Base-by-base conservation (phyloP, 2,888 invertebrate genomes). In the Neoscelio sp. region DNA sequence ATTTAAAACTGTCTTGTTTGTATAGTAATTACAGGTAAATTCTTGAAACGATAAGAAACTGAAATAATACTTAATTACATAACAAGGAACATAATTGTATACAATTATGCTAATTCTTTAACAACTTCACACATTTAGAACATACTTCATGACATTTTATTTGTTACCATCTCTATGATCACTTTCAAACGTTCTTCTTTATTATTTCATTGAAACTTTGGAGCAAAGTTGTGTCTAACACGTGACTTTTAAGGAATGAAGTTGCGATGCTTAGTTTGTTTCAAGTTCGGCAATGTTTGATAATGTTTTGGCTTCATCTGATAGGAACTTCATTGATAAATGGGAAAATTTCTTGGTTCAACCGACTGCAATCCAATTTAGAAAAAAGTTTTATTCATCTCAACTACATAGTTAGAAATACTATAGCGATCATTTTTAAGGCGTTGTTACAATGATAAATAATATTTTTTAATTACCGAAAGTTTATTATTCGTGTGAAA, bases 311-410 rank as follows among this genome's bases (percentile, higher is more conserved):
- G 73, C 64, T 33, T 35, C 35, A 73, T 56, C 64, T 46, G 54
- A 73, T 64, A 62, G 26, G 5, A 73, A 73, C 62, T 71, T 71
- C 42, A 73, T 48, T 64, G 64, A 64, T 46, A 64, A 73, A 73
- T 64, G 62, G 54, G 40, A 56, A 64, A 26, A 40, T 64, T 73
- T 64, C 64, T 64, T 56, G 64, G 28, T 20, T 7, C 20, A 13
- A 64, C 28, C 46, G 6, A 44, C 44, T 5, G 38, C 40, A 15
- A 38, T 30, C 23, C 28, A 7, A 42, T 26, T 50, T 6, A 42
- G 23, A 60, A 50, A 50, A 1, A 10, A 30, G 5, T 56, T n/a
- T 30, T 71, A 23, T 52, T 42, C 28, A n/a, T n/a, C n/a, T n/a
- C n/a, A n/a, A n/a, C n/a, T n/a, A n/a, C n/a, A n/a, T n/a, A n/a